A percentile compares a stretch with the other conserved stretches of the same genome.
Evolutionary conservation across 2,113 vertebrate genomes (phyloP).

Genomic region (Lanius collurio): DNA sequence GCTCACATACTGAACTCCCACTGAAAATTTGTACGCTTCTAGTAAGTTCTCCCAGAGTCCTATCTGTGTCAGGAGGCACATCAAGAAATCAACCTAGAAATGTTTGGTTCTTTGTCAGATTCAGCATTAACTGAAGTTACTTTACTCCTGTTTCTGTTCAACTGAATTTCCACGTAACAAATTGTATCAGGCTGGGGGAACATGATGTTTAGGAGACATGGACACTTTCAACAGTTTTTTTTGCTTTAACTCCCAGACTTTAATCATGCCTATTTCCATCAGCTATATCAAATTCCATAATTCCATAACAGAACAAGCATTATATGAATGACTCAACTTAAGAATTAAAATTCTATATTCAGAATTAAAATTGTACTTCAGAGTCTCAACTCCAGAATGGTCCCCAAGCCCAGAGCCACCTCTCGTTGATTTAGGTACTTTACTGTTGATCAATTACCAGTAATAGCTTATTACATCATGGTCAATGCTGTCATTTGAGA

Average conservation of each 20-base stretch:
- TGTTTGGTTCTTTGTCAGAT: neutral
- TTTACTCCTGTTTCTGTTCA: neutral
- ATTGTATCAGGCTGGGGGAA: neutral
- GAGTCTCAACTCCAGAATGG: neutral
- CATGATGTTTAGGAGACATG: neutral
- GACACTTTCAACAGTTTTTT: neutral
- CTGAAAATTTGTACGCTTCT: neutral
- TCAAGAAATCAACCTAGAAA: neutral
- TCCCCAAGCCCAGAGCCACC: neutral
- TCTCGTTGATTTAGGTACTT: neutral
- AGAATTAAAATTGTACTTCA: neutral
- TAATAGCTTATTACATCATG: neutral
- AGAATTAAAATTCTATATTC: neutral
- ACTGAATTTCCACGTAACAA: neutral
- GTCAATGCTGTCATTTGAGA: neutral
- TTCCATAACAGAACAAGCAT: neutral
- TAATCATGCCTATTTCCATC: neutral
- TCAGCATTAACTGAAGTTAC: neutral
- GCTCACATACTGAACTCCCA: neutral
- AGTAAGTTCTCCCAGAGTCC: neutral
- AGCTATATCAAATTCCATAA: neutral
- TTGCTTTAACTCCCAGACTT: neutral
- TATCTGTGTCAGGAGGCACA: fast-evolving
- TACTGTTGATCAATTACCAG: neutral
- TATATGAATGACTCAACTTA: neutral